A percentile compares a stretch with the other conserved stretches of the same genome.
These are phyloP conservation scores for Eulemur macaco DNA, from an alignment of 2,113 vertebrate species.

Conservation along the genomic window DNA sequence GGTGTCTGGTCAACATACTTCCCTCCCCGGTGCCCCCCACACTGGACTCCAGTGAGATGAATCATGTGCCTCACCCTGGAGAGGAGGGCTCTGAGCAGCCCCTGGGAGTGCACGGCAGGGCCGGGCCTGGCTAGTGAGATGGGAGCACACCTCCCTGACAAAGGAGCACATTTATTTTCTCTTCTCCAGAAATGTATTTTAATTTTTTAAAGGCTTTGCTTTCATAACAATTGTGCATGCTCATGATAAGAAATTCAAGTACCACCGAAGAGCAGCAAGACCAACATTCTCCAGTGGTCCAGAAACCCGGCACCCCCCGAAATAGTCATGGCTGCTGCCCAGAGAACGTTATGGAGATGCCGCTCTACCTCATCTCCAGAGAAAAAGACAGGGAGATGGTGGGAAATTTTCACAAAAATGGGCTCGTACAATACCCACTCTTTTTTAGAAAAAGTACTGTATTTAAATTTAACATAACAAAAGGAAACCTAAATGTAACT, in stretches of 20 bases:
- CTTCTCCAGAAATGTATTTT: not conserved
- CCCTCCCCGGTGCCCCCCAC: not conserved
- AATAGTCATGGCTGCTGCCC: not conserved
- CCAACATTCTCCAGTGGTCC: not conserved
- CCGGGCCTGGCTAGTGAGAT: no score
- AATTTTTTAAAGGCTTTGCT: not conserved
- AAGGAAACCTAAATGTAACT: not conserved
- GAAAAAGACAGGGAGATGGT: not conserved
- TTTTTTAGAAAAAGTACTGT: not conserved
- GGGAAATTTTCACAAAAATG: not conserved
- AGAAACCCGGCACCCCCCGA: not conserved
- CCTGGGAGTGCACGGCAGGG: no score
- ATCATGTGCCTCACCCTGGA: not conserved
- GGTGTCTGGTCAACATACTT: not conserved
- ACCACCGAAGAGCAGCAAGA: not conserved
- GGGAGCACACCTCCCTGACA: not conserved
- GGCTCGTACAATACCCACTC: not conserved
- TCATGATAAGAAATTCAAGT: not conserved
- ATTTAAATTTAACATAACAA: constrained; percentile 26
- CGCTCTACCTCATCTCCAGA: not conserved
- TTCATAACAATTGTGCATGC: not conserved
- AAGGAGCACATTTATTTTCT: not conserved
- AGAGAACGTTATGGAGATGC: not conserved
- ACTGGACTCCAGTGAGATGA: not conserved
- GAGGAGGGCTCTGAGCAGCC: not conserved